Evolutionary conservation across 2,113 vertebrate genomes (phyloP).

Genomic region (Urocolius indicus): DNA sequence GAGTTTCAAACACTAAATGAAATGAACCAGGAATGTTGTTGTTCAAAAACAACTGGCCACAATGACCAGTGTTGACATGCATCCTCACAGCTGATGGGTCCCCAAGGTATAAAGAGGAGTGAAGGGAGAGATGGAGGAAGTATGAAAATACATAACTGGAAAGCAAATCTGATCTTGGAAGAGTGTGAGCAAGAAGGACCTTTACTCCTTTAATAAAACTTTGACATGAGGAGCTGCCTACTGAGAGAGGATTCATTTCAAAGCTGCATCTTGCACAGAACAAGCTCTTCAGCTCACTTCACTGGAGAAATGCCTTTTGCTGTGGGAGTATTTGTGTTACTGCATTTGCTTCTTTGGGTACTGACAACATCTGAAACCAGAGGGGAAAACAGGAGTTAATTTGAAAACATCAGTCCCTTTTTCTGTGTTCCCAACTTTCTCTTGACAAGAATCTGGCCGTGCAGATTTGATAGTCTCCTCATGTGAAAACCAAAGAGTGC

Average conservation of each 20-base stretch:
- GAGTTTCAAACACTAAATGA: background rate
- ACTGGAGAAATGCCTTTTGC: background rate
- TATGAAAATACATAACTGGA: background rate
- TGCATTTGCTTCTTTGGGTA: background rate
- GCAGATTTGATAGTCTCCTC: background rate
- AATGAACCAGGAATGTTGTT: background rate
- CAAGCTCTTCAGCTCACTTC: background rate
- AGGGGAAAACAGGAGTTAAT: background rate
- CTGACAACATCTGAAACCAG: background rate
- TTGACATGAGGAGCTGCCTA: rapidly evolving
- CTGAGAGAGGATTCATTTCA: background rate
- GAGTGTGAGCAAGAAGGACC: background rate
- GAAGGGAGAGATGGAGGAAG: background rate
- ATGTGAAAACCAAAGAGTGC: background rate
- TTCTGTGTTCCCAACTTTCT: background rate
- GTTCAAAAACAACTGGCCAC: background rate
- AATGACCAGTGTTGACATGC: background rate
- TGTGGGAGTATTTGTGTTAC: background rate
- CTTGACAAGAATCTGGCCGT: background rate
- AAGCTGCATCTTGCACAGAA: background rate
- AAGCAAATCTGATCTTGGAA: background rate
- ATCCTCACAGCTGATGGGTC: background rate
- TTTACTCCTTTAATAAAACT: background rate
- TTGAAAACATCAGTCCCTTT: background rate
- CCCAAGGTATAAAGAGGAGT: background rate